Evolutionary conservation across 2,113 vertebrate species (phyloP).

Genomic region (human (Homo sapiens)): DNA sequence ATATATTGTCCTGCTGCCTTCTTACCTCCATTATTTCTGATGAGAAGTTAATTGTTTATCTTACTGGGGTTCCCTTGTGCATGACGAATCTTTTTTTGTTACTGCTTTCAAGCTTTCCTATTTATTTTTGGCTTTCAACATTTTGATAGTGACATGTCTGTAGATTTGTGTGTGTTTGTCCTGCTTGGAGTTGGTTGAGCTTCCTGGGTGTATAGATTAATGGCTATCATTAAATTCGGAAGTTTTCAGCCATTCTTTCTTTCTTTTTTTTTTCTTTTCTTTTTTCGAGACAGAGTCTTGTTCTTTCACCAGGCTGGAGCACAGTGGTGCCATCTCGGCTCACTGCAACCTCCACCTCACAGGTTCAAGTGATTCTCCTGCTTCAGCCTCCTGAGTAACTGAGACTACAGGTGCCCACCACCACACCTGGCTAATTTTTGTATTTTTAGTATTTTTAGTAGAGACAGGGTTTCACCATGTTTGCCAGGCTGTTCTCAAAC

Average conservation of each 20-base stretch:
- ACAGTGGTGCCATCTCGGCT: no score
- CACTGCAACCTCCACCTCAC: no score
- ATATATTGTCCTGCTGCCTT: neutral
- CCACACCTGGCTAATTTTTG: no score
- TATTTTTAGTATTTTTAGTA: no score
- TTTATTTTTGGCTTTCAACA: conserved; percentile 14
- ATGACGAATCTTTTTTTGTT: neutral
- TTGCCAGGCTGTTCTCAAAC: no score
- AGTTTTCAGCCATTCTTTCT: neutral
- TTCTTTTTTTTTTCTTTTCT: neutral
- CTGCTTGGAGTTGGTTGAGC: neutral
- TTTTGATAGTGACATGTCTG: neutral
- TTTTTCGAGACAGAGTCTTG: no score
- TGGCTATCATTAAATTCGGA: neutral
- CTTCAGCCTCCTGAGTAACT: no score
- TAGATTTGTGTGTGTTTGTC: neutral
- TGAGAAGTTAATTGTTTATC: neutral
- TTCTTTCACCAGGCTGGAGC: no score
- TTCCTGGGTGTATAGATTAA: neutral
- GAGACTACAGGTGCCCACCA: no score
- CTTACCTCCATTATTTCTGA: neutral
- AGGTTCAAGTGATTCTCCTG: no score
- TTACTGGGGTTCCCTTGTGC: neutral
- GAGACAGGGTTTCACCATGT: no score
- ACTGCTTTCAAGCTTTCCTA: neutral